These are phyloP conservation scores for Brachionus plicatilis DNA, from an alignment of 1,140 invertebrate species.

Conservation along the genomic window DNA sequence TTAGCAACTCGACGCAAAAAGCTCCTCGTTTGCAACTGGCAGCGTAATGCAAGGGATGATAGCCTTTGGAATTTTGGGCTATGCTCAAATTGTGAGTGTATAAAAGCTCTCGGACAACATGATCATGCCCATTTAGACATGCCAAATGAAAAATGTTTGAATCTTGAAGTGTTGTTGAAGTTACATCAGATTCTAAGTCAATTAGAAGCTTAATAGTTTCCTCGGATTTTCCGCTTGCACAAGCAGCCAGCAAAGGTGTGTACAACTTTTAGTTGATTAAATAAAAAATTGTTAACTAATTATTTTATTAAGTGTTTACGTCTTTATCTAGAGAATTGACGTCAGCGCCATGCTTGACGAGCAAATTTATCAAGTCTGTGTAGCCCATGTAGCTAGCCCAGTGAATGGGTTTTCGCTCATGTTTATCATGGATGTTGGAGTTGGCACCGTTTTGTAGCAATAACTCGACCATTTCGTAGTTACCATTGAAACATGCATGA, in stretches of 20 bases:
- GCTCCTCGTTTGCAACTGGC: constrained; percentile 61
- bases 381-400: constrained; percentile 62
- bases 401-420: constrained; percentile 61
- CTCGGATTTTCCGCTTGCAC: constrained; percentile 53
- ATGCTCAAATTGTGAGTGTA: constrained; percentile 56
- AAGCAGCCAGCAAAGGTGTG: constrained; percentile 56
- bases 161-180: constrained; percentile 61
- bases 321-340: constrained; percentile 61
- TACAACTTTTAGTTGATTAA: constrained; percentile 53
- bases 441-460: constrained; percentile 60
- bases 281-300: constrained; percentile 11
- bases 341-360: constrained; percentile 60
- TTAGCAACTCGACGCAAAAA: constrained; percentile 61
- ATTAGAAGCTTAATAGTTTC: constrained; percentile 59
- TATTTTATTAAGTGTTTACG: constrained; percentile 44
- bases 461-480: constrained; percentile 60
- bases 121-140: constrained; percentile 62
- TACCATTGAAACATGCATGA: constrained; percentile 64
- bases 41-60: constrained; percentile 64
- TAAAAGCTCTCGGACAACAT: constrained; percentile 59
- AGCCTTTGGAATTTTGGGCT: constrained; percentile 54
- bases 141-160: constrained; percentile 64
- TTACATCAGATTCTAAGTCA: constrained; percentile 59
- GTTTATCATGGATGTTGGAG: constrained; percentile 64
- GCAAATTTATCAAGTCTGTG: constrained; percentile 57